A percentile compares a stretch with the other conserved stretches of the same genome.
Conservation (phyloP, 2,888 invertebrate genomes). For the Meandrusa payeni region DNA sequence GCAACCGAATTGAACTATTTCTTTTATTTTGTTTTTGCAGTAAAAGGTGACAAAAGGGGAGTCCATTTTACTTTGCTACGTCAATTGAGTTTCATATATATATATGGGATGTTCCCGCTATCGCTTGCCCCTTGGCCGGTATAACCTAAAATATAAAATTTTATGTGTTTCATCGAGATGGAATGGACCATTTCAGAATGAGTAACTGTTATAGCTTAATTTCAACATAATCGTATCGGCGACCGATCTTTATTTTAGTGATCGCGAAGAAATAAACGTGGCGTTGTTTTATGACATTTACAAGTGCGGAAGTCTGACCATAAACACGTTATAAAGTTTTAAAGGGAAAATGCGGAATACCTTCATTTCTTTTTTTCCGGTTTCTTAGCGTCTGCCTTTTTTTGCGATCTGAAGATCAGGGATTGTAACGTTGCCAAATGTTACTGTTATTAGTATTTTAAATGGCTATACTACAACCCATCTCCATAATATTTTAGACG, state of each 20-base stretch:
- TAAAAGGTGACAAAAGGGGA: no score
- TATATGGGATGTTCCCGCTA: constrained; percentile 35
- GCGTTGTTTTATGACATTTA: constrained; percentile 3
- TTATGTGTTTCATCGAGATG: constrained; percentile 62
- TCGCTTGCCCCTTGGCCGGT: constrained; percentile 27
- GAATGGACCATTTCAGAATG: constrained; percentile 54
- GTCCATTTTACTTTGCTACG: no score
- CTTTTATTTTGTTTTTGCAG: no score
- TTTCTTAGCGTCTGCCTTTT: neutral
- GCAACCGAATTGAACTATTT: no score
- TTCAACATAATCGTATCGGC: constrained; percentile 64
- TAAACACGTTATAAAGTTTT: constrained; percentile 3
- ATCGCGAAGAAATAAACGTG: constrained; percentile 19
- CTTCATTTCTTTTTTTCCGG: neutral
- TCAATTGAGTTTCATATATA: no score
- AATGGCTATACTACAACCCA: no score
- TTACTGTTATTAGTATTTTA: no score
- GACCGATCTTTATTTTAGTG: constrained; percentile 37
- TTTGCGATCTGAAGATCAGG: no score
- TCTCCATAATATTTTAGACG: no score
- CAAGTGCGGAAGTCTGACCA: neutral
- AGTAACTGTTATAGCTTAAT: constrained; percentile 78
- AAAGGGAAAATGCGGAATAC: neutral
- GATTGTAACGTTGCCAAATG: no score
- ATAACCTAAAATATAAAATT: constrained; percentile 71